Base-by-base conservation (phyloP, 2,797 vertebrate species). In the Tapirus indicus region DNA sequence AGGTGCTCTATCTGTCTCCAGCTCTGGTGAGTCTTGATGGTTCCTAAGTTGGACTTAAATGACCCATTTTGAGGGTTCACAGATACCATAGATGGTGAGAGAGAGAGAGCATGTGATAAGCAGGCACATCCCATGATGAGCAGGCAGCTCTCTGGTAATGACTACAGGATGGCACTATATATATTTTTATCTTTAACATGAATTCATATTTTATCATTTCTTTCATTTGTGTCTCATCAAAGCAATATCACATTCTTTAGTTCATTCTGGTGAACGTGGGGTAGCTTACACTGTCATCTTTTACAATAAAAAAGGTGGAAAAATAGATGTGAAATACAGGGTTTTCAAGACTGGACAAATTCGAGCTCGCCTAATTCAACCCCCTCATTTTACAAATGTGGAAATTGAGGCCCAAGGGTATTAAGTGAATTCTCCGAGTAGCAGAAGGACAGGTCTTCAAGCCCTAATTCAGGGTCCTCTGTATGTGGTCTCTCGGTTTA, bases 251-350 rank as follows among this genome's bases (percentile, higher is more conserved):
- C 38, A 38, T 71, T 85, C 29, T 95, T 95, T 84, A 74, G 41
- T 90, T 87, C 20, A 82, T 96, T 82, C 88, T 93, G 17, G 49
- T 17, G 16, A 60, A 20, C 78, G 62, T 29, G 14, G n/a, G 29
- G 21, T 93, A 12, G 20, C 18, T 84, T 82, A 23, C 32, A 10
- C 25, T 80, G 52, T 66, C 85, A 2, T 44, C 44, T 85, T 87
- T 97, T 21, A 35, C 18, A 52, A 38, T 74, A 74, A 92, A 85
- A 85, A 92, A 94, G 27, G 38, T 32, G 41, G 71, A 78, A 91
- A 52, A 79, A 62, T 41, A 17, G 10, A 44, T 64, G 38, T 77
- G 49, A 80, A 68, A 29, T 64, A 54, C 1, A 88, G 35, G 44
- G 20, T 74, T 96, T 88, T 77, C 58, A 71, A 85, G 47, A 71